A percentile compares a stretch with the other conserved stretches of the same genome.
Conservation (phyloP, 2,888 invertebrate genomes). For the Suillia variegata region DNA sequence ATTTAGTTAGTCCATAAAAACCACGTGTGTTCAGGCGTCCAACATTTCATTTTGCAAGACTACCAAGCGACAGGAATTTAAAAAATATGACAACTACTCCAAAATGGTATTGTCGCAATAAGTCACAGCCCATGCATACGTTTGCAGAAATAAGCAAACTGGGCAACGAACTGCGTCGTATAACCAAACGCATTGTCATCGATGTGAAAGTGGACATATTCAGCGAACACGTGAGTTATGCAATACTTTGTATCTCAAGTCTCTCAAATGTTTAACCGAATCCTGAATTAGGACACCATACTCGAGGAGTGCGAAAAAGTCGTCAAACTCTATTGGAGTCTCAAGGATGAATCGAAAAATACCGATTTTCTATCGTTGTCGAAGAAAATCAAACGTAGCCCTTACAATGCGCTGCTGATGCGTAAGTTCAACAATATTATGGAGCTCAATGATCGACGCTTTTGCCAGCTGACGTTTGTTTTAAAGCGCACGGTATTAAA, state of each 20-base stretch:
- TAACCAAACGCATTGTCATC: conserved; percentile 56
- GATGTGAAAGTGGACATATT: conserved; percentile 57
- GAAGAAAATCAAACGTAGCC: conserved; percentile 58
- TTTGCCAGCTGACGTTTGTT: conserved; percentile 56
- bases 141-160: conserved; percentile 54
- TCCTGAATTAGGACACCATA: conserved; percentile 42
- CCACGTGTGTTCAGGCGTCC: too few species aligned
- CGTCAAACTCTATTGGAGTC: conserved; percentile 53
- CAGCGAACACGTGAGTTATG: conserved; percentile 52
- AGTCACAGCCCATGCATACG: conserved; percentile 54
- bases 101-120: conserved; percentile 57
- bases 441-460: conserved; percentile 52
- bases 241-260: background rate
- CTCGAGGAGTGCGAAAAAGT: conserved; percentile 53
- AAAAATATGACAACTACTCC: conserved; percentile 52
- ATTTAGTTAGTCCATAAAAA: background rate
- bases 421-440: conserved; percentile 46
- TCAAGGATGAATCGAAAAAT: conserved; percentile 49
- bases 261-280: background rate
- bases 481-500: conserved; percentile 57
- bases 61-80: background rate
- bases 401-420: conserved; percentile 56
- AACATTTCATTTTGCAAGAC: background rate
- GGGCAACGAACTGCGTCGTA: conserved; percentile 52
- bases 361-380: conserved; percentile 49